Evolutionary conservation across 2,797 vertebrate species (phyloP).

Genomic region (Dallia pectoralis): DNA sequence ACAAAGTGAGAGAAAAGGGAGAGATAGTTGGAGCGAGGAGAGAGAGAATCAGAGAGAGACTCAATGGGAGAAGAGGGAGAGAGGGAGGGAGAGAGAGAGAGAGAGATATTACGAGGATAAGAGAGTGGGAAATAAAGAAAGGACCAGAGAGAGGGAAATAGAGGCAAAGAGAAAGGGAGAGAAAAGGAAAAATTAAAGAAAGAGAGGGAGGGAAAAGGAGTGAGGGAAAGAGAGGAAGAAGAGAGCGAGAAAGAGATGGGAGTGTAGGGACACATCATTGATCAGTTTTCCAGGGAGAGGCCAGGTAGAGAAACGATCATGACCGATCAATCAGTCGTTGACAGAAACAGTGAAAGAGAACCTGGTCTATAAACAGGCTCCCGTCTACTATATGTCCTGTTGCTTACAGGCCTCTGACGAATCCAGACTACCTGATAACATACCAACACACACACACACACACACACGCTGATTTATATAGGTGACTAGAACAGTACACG

Average conservation of each 20-base stretch:
- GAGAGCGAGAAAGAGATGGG: no score
- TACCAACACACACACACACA: neutral
- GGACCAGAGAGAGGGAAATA: no score
- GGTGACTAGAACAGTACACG: no score
- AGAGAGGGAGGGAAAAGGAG: neutral
- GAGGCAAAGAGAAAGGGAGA: no score
- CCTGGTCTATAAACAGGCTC: no score
- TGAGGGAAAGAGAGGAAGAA: constrained; percentile 26
- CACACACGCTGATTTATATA: neutral
- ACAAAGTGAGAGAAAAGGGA: no score
- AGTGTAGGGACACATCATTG: constrained; percentile 12
- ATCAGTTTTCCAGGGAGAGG: neutral
- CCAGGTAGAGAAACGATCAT: constrained; percentile 30
- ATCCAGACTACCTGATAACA: neutral
- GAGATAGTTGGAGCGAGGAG: no score
- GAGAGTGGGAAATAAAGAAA: no score
- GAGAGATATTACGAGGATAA: neutral
- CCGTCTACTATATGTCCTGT: no score
- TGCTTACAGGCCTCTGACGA: no score
- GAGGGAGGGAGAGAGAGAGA: constrained; percentile 32
- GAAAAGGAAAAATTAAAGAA: no score
- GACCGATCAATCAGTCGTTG: neutral
- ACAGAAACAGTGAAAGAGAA: constrained; percentile 1
- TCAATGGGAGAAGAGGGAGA: constrained; percentile 39
- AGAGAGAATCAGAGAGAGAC: neutral